Evolutionary conservation across 2,797 vertebrate species (phyloP), one percentile per base, ranked within the genome.

Genomic region (Phalanger gymnotis): DNA sequence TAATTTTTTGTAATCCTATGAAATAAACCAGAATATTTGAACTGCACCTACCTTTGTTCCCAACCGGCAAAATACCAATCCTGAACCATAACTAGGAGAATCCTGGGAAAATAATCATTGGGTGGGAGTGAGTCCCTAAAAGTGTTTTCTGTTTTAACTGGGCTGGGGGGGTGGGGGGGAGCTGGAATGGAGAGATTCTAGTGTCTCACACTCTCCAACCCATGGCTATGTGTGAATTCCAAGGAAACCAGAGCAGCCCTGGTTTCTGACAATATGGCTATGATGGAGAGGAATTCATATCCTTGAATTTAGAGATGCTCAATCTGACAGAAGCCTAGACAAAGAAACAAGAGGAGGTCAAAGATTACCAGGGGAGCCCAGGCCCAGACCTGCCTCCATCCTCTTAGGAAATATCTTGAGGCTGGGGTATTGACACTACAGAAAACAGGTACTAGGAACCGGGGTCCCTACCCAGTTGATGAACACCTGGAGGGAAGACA

Each of bases 391-490:
- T 57, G 40, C 10, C 12, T 93, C 57, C 53, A 51, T 30, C 34
- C n/a, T 94, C n/a, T 81, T 90, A 10, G n/a, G 93, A 94, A 95
- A 81, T 66, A 92, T 66, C 66, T 57, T 91, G 55, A 89, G 58
- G 52, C 55, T 53, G 56, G 93, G 58, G 90, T 9, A 27, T 87
- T 94, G 57, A 12, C 5, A 14, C 2, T 0, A 53, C 51, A 56
- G 1, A n/a, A 27, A 4, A 22, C 13, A 53, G 19, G 66, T 47
- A 40, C 5, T 22, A 40, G 19, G n/a, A 40, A 81, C 16, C 47
- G n/a, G 66, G 19, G 19, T 25, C 19, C 19, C n/a, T 61, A 34
- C 30, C 10, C 30, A 31, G 31, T 4, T 66, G 58, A 61, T 66
- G 66, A 73, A 73, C 7, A 40, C 22, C 14, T 73, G 19, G n/a